Evolutionary conservation across 2,888 invertebrate genomes (phyloP).

Genomic region (Neocrepidodera transversa): DNA sequence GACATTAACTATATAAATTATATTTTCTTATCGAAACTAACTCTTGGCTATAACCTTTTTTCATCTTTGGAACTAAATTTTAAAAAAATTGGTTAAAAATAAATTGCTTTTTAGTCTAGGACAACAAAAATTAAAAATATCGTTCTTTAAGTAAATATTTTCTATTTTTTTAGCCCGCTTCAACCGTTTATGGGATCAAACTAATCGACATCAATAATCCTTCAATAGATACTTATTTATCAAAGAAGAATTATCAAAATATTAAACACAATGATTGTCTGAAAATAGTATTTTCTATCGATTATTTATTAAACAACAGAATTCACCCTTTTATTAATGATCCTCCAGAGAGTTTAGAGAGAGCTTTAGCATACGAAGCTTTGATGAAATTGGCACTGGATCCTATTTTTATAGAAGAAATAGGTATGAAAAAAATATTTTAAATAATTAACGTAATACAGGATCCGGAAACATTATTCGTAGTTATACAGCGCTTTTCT

Average conservation of each 20-base stretch:
- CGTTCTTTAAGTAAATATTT: no score
- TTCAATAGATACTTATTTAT: constrained; percentile 45
- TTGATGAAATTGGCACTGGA: constrained; percentile 50
- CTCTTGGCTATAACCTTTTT: no score
- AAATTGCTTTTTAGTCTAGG: no score
- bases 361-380: constrained; percentile 45
- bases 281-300: constrained; percentile 52
- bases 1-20: no score
- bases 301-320: constrained; percentile 46
- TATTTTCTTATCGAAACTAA: no score
- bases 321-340: constrained; percentile 47
- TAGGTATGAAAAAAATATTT: constrained; percentile 46
- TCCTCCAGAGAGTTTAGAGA: constrained; percentile 22
- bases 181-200: constrained; percentile 51
- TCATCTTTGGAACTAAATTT: no score
- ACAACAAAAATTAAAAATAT: no score
- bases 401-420: constrained; percentile 52
- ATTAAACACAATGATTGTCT: constrained; percentile 54
- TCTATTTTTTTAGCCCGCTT: constrained; percentile 45
- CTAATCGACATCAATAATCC: constrained; percentile 41
- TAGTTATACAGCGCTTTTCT: no score
- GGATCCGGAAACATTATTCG: no score
- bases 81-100: no score
- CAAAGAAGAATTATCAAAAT: constrained; percentile 49
- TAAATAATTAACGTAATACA: not conserved